Conservation (phyloP, 2,113 vertebrate genomes). For the Rousettus leschenaultii region DNA sequence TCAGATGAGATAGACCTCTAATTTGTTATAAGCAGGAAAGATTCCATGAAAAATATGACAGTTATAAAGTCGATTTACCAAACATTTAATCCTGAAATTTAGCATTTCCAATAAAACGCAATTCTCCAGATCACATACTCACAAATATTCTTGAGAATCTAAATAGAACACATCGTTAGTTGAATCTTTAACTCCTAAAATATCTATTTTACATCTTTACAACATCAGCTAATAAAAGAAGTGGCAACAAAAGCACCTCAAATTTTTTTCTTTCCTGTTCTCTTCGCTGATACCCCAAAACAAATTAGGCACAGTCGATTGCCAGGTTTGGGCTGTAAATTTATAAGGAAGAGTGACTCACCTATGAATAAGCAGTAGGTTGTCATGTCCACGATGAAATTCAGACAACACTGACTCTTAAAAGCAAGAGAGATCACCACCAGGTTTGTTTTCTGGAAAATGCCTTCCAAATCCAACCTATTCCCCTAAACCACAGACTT, state of each 20-base stretch:
- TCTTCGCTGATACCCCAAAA: neutral
- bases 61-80: neutral
- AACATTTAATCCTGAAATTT: neutral
- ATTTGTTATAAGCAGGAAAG: conserved; percentile 17
- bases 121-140: neutral
- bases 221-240: conserved; percentile 12
- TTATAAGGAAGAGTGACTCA: conserved; percentile 46
- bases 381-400: conserved; percentile 13
- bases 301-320: conserved; percentile 17
- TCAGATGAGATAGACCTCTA: neutral
- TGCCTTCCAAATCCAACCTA: conserved; percentile 23
- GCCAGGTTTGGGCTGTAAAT: neutral
- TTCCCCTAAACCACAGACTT: conserved; percentile 34
- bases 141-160: neutral
- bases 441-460: conserved; percentile 14
- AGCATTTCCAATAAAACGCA: conserved; percentile 6
- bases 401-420: conserved; percentile 35
- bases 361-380: conserved; percentile 42
- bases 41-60: neutral
- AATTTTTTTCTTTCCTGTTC: conserved; percentile 11
- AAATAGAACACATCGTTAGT: neutral
- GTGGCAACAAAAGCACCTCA: neutral
- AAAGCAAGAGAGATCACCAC: conserved; percentile 11
- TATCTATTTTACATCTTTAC: conserved; percentile 3
- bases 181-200: conserved; percentile 12